phyloP scores from a whole-genome alignment of 2,888 invertebrate species.

The Actias luna region DNA sequence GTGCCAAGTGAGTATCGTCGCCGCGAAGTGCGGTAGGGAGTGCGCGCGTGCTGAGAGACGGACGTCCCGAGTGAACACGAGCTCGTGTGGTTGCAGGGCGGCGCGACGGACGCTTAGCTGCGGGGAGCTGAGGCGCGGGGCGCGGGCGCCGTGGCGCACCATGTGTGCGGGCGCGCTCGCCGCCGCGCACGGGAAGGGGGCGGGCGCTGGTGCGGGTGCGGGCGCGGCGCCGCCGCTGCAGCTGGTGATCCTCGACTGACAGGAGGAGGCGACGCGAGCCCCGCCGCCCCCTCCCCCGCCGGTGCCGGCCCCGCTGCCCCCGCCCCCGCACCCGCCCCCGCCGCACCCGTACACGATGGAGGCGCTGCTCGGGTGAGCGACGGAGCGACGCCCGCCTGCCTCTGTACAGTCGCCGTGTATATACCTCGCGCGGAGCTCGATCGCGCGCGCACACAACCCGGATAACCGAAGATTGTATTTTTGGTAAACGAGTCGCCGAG shows the following conservation, averaged over 20 bases:
- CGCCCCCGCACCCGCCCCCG: constrained; percentile 73
- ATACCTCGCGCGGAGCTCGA: constrained; percentile 38
- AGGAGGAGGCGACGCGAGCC: constrained; percentile 65
- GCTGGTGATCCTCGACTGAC: constrained; percentile 89
- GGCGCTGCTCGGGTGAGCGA: constrained; percentile 82
- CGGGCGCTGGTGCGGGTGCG: constrained; percentile 40
- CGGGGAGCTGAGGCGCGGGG: constrained; percentile 84
- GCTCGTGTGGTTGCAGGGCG: constrained; percentile 74
- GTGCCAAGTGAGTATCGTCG: constrained; percentile 88
- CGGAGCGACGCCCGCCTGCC: no score
- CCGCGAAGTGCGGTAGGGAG: neutral
- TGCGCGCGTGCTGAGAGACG: constrained; percentile 8
- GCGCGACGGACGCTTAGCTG: constrained; percentile 77
- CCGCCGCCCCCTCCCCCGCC: constrained; percentile 67
- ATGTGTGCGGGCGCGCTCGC: constrained; percentile 28
- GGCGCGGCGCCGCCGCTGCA: constrained; percentile 75
- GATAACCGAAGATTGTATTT: constrained; percentile 73
- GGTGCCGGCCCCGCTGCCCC: constrained; percentile 75
- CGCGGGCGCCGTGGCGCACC: constrained; percentile 50
- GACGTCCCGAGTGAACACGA: constrained; percentile 19
- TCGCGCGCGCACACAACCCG: constrained; percentile 25
- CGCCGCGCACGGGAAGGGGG: constrained; percentile 23
- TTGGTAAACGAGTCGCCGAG: constrained; percentile 79
- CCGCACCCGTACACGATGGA: constrained; percentile 85
- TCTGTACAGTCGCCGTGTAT: constrained; percentile 65